These are phyloP conservation scores for Physella acuta DNA, from an alignment of 1,140 invertebrate genomes.

Conservation along the genomic window DNA sequence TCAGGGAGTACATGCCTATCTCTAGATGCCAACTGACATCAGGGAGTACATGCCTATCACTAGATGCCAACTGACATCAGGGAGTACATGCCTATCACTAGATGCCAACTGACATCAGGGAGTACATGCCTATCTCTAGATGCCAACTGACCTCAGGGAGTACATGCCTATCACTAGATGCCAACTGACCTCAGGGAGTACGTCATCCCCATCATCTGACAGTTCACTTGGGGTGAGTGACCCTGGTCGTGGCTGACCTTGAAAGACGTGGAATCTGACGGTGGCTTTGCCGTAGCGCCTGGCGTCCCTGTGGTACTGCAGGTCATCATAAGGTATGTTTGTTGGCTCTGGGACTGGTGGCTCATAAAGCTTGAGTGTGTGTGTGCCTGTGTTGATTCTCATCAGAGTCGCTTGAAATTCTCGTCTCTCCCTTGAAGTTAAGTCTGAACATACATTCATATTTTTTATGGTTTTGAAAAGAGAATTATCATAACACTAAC, in stretches of 20 bases:
- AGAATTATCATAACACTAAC: no score
- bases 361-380: constrained; percentile 48
- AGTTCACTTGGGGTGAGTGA: constrained; percentile 55
- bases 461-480: no score
- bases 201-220: constrained; percentile 54
- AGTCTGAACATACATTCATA: constrained; percentile 37
- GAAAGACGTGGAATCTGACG: constrained; percentile 53
- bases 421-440: constrained; percentile 37
- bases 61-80: no score
- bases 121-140: no score
- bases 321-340: constrained; percentile 41
- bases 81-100: no score
- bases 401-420: constrained; percentile 45
- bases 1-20: no score
- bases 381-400: constrained; percentile 51
- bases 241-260: constrained; percentile 48
- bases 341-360: constrained; percentile 50
- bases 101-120: no score
- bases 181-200: constrained; percentile 53
- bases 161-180: no score
- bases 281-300: constrained; percentile 48
- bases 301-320: constrained; percentile 38
- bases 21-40: no score
- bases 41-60: no score
- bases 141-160: no score